A percentile compares a stretch with the other conserved stretches of the same genome.
Evolutionary conservation across 2,113 vertebrate species (phyloP).

Genomic region (Oceanites oceanicus): DNA sequence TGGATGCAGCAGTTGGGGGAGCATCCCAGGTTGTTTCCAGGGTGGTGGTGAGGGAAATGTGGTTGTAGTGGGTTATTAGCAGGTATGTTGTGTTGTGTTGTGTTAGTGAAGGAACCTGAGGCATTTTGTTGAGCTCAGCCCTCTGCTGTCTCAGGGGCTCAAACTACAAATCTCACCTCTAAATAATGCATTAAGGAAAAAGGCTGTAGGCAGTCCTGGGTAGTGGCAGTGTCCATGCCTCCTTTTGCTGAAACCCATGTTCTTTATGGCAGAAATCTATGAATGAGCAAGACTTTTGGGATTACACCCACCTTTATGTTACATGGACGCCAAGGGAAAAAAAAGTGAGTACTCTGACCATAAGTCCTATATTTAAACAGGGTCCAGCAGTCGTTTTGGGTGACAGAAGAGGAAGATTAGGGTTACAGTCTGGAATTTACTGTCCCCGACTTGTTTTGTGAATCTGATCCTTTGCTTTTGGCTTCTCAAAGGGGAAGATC

Average conservation of each 20-base stretch:
- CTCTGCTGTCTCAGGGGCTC: accelerated
- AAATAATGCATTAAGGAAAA: neutral
- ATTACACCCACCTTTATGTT: neutral
- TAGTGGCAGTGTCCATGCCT: accelerated
- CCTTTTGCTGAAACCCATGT: neutral
- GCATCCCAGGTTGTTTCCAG: neutral
- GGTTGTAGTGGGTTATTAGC: neutral
- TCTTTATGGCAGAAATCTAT: neutral
- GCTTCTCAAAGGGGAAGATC: neutral
- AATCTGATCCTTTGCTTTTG: neutral
- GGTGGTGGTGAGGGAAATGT: neutral
- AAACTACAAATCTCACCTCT: neutral
- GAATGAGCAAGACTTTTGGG: neutral
- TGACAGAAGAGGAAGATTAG: neutral
- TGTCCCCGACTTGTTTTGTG: neutral
- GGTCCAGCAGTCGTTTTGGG: neutral
- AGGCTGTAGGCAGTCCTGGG: neutral
- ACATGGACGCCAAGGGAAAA: neutral
- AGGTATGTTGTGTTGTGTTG: neutral
- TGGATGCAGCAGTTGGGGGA: neutral
- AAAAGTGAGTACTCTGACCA: neutral
- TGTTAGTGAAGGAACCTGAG: neutral
- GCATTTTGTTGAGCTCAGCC: neutral
- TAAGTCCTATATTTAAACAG: neutral
- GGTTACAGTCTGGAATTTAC: neutral